Percentiles rank a stretch among this genome's conserved stretches.
Conservation (phyloP, 2,888 invertebrate genomes). For the Phaedon cochleariae region DNA sequence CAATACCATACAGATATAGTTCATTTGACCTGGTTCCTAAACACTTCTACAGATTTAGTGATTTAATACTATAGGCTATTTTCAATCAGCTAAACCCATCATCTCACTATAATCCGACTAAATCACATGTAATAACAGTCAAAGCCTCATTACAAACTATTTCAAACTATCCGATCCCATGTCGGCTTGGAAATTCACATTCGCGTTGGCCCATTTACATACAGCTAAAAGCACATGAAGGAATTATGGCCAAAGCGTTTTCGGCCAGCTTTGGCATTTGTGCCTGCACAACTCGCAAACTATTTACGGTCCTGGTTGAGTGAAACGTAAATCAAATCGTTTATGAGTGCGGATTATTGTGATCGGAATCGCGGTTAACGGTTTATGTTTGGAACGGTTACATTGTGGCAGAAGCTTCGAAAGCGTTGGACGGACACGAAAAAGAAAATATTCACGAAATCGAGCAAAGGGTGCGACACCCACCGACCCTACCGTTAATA, state of each 20-base stretch:
- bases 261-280: background rate
- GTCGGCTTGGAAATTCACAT: slow-evolving; percentile 9
- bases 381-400: background rate
- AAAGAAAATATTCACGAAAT: no score
- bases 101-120: background rate
- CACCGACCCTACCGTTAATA: no score
- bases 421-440: no score
- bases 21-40: no score
- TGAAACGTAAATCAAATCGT: background rate
- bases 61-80: no score
- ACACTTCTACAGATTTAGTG: no score
- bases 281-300: background rate
- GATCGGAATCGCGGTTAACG: background rate
- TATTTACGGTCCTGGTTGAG: background rate
- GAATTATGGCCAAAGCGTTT: slow-evolving; percentile 16
- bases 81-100: background rate
- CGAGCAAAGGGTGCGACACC: no score
- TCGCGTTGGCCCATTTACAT: background rate
- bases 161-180: slow-evolving; percentile 11
- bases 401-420: no score
- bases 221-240: slow-evolving; percentile 7
- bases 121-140: background rate
- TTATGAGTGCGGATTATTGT: background rate
- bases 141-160: slow-evolving; percentile 9
- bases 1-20: no score